phyloP scores from a whole-genome alignment of 2,113 vertebrate species.

The Mastomys natalensis region DNA sequence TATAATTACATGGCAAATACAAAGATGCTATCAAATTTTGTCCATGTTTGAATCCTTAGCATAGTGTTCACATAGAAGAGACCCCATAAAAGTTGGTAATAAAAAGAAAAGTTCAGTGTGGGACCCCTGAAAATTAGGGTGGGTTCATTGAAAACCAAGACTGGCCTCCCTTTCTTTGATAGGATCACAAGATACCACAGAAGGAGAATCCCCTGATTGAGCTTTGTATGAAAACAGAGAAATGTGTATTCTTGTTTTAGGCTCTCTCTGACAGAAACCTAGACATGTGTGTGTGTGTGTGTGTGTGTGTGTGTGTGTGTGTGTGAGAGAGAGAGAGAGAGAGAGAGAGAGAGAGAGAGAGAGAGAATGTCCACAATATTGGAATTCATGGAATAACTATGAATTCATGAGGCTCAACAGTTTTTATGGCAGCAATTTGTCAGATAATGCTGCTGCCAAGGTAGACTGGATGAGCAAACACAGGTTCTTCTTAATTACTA shows the following conservation, averaged over 20 bases:
- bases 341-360: no score
- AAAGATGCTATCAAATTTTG: background rate
- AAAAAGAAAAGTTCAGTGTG: conserved; percentile 37
- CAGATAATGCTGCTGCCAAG: background rate
- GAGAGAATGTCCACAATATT: no score
- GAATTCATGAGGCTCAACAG: background rate
- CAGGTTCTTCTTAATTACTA: background rate
- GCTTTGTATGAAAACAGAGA: conserved; percentile 9
- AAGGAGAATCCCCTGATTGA: background rate
- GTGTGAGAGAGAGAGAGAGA: no score
- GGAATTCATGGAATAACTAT: background rate
- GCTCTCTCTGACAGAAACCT: no score
- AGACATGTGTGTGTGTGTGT: background rate
- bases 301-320: no score
- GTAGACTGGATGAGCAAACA: background rate
- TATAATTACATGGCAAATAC: background rate
- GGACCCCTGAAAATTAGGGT: background rate
- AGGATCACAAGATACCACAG: background rate
- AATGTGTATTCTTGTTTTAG: background rate
- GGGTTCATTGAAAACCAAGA: conserved; percentile 33
- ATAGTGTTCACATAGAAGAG: background rate
- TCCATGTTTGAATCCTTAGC: background rate
- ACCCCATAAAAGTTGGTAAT: background rate
- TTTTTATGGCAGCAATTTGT: background rate
- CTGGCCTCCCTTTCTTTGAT: background rate